A percentile compares a stretch with the other conserved stretches of the same genome.
These are phyloP conservation scores for Camponotus floridanus DNA, from an alignment of 1,140 invertebrate species.

Conservation along the genomic window DNA sequence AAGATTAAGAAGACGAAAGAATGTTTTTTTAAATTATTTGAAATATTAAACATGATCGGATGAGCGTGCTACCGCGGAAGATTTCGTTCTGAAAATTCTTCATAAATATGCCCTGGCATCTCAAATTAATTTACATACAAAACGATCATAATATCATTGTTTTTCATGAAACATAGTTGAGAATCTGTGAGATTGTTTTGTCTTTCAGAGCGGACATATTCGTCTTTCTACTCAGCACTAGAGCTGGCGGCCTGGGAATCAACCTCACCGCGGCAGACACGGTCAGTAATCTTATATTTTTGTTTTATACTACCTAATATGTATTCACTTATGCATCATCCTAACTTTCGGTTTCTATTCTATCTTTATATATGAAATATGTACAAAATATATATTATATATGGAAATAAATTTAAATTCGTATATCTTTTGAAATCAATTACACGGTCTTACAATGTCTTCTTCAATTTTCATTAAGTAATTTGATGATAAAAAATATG, in stretches of 20 bases:
- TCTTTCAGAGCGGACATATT: constrained; percentile 94
- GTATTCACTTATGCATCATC: constrained; percentile 33
- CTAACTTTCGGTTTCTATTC: constrained; percentile 20
- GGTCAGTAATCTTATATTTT: constrained; percentile 86
- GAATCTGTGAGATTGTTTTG: constrained; percentile 73
- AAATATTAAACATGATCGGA: constrained; percentile 65
- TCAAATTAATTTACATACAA: constrained; percentile 81
- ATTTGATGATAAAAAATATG: not conserved
- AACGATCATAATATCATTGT: constrained; percentile 47
- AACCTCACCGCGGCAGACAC: constrained; percentile 99
- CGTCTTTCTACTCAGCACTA: constrained; percentile 97
- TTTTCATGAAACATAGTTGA: constrained; percentile 49
- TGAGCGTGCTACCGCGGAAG: not conserved
- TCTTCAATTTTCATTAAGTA: constrained; percentile 12
- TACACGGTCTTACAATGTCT: not conserved
- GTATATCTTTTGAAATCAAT: not conserved
- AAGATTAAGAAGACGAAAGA: not conserved
- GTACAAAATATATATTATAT: not conserved
- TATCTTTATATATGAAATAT: not conserved
- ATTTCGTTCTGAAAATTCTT: constrained; percentile 72
- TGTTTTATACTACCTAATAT: constrained; percentile 51
- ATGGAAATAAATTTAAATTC: not conserved
- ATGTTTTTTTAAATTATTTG: constrained; percentile 15
- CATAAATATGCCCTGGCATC: constrained; percentile 60
- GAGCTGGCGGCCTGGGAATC: constrained; percentile 98